Evolutionary conservation across 2,888 invertebrate species (phyloP).

Genomic region (Cactoblastis cactorum): DNA sequence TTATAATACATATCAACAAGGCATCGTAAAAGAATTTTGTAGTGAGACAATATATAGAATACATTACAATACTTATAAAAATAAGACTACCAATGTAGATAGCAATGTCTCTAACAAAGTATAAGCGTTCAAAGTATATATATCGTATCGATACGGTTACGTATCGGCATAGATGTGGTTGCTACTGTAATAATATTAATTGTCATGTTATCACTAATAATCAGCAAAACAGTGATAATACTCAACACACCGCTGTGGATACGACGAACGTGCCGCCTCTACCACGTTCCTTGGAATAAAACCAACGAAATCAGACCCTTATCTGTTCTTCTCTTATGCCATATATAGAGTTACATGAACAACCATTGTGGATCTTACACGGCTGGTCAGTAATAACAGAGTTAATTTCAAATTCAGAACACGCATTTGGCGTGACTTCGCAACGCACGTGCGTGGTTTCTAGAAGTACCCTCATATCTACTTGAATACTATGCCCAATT

Average conservation of each 20-base stretch:
- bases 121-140: no score
- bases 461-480: constrained; percentile 33
- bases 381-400: constrained; percentile 39
- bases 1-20: no score
- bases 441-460: constrained; percentile 50
- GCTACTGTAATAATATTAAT: background rate
- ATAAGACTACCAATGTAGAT: no score
- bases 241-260: constrained; percentile 30
- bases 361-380: constrained; percentile 35
- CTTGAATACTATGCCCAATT: constrained; percentile 54
- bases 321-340: constrained; percentile 16
- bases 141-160: no score
- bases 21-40: no score
- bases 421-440: constrained; percentile 56
- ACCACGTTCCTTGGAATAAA: constrained; percentile 30
- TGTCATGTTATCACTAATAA: background rate
- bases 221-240: constrained; percentile 25
- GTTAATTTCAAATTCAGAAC: constrained; percentile 41
- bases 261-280: constrained; percentile 34
- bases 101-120: no score
- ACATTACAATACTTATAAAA: no score
- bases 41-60: no score
- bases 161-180: no score
- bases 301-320: constrained; percentile 35
- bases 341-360: constrained; percentile 19